These are phyloP conservation scores for Lordiphosa mommai DNA, from an alignment of 1,140 invertebrate species.

Conservation along the genomic window DNA sequence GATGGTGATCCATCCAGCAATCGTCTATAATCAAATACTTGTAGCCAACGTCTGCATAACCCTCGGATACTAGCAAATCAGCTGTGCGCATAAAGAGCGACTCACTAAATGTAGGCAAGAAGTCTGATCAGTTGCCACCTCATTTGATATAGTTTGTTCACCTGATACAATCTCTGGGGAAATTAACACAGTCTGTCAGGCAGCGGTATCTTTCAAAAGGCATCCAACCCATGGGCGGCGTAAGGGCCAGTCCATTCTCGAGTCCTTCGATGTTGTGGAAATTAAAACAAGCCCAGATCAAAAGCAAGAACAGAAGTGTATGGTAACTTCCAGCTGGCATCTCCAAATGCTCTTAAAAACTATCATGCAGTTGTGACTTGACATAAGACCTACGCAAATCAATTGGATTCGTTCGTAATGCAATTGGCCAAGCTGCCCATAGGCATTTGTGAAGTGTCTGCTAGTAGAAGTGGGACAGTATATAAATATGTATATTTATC, in stretches of 20 bases:
- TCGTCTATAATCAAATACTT: conserved; percentile 97
- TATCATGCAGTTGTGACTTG: not conserved
- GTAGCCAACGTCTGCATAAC: conserved; percentile 93
- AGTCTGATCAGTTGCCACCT: not conserved
- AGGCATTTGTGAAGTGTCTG: too few species aligned
- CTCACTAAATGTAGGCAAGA: conserved; percentile 84
- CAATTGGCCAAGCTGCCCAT: too few species aligned
- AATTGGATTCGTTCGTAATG: too few species aligned
- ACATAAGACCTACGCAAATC: too few species aligned
- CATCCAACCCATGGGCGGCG: conserved; percentile 93
- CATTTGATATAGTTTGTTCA: conserved; percentile 74
- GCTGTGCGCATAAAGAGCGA: conserved; percentile 94
- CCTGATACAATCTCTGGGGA: conserved; percentile 96
- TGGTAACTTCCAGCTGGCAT: not conserved
- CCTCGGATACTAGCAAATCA: conserved; percentile 92
- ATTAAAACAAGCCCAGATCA: not conserved
- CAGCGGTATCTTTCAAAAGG: conserved; percentile 95
- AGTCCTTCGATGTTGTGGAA: conserved; percentile 76
- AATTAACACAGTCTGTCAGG: conserved; percentile 94
- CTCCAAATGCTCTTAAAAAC: conserved; percentile 6
- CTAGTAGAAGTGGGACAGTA: too few species aligned
- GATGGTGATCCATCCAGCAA: conserved; percentile 93
- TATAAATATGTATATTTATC: too few species aligned
- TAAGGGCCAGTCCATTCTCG: conserved; percentile 90
- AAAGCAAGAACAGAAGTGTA: not conserved